Percentiles rank a stretch among this genome's conserved stretches.
phyloP scores from a whole-genome alignment of 2,888 invertebrate genomes.

The Drosophila meridiana region DNA sequence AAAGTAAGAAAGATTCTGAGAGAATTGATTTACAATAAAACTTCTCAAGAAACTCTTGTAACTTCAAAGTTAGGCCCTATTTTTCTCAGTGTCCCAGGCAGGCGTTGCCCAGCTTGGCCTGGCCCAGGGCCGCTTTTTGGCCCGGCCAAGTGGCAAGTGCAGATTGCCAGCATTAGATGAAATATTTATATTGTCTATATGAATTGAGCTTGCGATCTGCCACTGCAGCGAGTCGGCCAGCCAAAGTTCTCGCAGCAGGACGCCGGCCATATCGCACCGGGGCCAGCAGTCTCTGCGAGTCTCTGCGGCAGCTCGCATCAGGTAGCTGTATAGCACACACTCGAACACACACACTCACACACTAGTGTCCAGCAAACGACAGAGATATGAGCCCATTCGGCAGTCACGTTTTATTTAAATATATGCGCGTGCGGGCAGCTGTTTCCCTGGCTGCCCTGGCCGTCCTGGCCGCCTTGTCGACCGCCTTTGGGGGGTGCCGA shows the following conservation, averaged over 20 bases:
- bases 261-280: conserved; percentile 58
- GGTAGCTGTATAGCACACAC: conserved; percentile 77
- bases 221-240: conserved; percentile 45
- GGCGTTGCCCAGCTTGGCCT: conserved; percentile 33
- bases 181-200: conserved; percentile 83
- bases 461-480: conserved; percentile 22
- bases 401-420: conserved; percentile 82
- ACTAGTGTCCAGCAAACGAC: conserved; percentile 82
- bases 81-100: conserved; percentile 31
- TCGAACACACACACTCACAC: conserved; percentile 44
- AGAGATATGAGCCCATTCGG: conserved; percentile 79
- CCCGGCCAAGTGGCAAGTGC: conserved; percentile 75
- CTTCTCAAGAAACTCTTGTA: neutral
- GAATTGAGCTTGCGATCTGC: conserved; percentile 76
- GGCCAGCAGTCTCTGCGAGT: conserved; percentile 13
- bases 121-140: conserved; percentile 37
- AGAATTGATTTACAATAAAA: neutral
- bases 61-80: neutral
- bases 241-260: conserved; percentile 74
- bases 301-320: conserved; percentile 51
- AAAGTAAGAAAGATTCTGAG: too few relatives aligned
- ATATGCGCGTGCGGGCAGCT: conserved; percentile 82
- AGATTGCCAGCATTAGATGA: conserved; percentile 83
- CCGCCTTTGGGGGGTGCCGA: conserved; percentile 48
- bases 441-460: conserved; percentile 21